These are phyloP conservation scores for Acronicta leporina DNA, from an alignment of 2,888 invertebrate species.

Conservation along the genomic window DNA sequence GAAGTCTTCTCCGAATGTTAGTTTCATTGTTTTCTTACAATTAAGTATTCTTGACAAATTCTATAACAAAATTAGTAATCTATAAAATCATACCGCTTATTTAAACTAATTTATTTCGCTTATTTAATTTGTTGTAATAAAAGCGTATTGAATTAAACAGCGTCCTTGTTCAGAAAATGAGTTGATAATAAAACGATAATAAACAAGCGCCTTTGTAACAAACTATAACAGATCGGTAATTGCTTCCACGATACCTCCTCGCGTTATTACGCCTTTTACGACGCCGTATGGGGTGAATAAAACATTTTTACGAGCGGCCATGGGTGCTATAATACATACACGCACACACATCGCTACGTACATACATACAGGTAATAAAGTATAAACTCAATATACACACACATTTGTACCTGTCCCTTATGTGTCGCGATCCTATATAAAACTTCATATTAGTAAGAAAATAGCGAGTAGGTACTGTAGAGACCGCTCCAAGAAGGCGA, in stretches of 20 bases:
- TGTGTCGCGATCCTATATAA: slow-evolving; percentile 35
- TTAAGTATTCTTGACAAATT: neutral
- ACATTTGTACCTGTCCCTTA: slow-evolving; percentile 56
- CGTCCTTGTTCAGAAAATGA: slow-evolving; percentile 86
- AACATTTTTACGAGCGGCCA: slow-evolving; percentile 89
- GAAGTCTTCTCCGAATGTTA: slow-evolving; percentile 10
- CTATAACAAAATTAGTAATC: slow-evolving; percentile 47
- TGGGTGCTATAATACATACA: slow-evolving; percentile 84
- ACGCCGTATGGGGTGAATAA: slow-evolving; percentile 89
- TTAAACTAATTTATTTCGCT: slow-evolving; percentile 53
- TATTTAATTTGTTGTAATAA: slow-evolving; percentile 67
- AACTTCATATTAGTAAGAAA: slow-evolving; percentile 46
- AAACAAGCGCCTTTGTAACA: slow-evolving; percentile 89
- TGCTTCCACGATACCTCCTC: slow-evolving; percentile 89
- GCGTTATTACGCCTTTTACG: slow-evolving; percentile 89
- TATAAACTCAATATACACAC: slow-evolving; percentile 62
- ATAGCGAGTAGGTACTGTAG: slow-evolving; percentile 2
- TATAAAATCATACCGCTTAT: slow-evolving; percentile 48
- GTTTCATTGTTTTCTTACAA: slow-evolving; percentile 17
- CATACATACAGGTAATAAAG: slow-evolving; percentile 72
- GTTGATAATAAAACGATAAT: slow-evolving; percentile 89
- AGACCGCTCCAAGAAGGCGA: no score
- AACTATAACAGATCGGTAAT: slow-evolving; percentile 89
- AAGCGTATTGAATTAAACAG: slow-evolving; percentile 82
- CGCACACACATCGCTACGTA: slow-evolving; percentile 62